These are phyloP conservation scores for Netelia inedita DNA, from an alignment of 2,888 invertebrate species.

Conservation along the genomic window DNA sequence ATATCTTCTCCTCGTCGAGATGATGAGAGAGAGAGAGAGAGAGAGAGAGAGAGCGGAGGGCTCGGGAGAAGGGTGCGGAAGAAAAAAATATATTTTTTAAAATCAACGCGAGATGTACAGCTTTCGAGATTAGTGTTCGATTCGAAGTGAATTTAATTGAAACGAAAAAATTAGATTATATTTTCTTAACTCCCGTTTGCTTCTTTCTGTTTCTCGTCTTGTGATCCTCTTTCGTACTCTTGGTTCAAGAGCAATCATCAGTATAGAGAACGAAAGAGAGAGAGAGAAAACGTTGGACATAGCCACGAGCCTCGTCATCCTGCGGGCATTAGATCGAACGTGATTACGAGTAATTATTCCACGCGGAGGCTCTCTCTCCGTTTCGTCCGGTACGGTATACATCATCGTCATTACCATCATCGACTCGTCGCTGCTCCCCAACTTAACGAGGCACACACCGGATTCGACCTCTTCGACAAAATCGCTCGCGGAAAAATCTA, in stretches of 20 bases:
- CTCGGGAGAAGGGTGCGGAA: conserved; percentile 36
- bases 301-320: conserved; percentile 77
- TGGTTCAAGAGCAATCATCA: conserved; percentile 42
- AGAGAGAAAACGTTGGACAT: conserved; percentile 32
- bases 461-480: background rate
- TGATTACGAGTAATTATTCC: conserved; percentile 84
- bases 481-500: background rate
- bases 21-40: conserved; percentile 34
- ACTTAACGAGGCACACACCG: conserved; percentile 40
- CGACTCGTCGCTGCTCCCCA: conserved; percentile 44
- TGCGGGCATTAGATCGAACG: conserved; percentile 82
- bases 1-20: conserved; percentile 50
- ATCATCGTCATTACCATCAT: conserved; percentile 64
- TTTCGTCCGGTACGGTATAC: conserved; percentile 74
- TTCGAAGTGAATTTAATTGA: background rate
- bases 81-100: conserved; percentile 32
- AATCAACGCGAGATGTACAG: conserved; percentile 4
- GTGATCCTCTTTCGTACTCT: conserved; percentile 54
- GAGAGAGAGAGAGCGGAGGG: conserved; percentile 17
- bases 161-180: conserved; percentile 11
- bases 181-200: conserved; percentile 50
- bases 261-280: conserved; percentile 23
- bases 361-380: conserved; percentile 71
- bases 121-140: background rate
- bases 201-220: conserved; percentile 33